phyloP scores from a whole-genome alignment of 2,797 vertebrate genomes.

The Artibeus jamaicensis region DNA sequence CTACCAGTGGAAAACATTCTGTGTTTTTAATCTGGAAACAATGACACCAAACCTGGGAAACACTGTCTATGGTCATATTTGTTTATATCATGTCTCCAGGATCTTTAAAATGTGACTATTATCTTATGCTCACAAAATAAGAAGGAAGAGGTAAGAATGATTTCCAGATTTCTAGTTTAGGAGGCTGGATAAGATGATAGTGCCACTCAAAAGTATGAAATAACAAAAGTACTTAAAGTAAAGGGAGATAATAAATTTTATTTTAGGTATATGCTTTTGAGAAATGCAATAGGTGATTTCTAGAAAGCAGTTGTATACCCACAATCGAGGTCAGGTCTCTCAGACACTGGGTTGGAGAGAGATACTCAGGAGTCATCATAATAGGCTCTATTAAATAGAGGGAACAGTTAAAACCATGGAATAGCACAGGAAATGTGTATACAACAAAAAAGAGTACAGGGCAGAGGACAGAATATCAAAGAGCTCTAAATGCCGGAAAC shows the following conservation, averaged over 20 bases:
- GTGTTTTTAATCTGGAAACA: background rate
- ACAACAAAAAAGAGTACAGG: background rate
- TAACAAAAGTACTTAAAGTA: background rate
- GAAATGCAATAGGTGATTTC: background rate
- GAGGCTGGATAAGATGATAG: background rate
- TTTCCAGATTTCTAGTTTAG: slow-evolving; percentile 53
- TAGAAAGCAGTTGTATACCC: background rate
- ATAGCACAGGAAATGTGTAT: background rate
- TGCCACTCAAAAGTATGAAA: background rate
- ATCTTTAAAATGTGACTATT: slow-evolving; percentile 21
- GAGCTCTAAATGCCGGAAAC: background rate
- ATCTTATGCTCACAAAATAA: slow-evolving; percentile 16
- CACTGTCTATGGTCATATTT: background rate
- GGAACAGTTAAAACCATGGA: background rate
- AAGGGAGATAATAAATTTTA: background rate
- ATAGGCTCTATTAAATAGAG: background rate
- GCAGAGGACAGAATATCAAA: background rate
- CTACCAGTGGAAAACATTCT: background rate
- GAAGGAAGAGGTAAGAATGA: slow-evolving; percentile 30
- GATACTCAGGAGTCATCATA: background rate
- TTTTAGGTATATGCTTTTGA: background rate
- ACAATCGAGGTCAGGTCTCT: accelerated
- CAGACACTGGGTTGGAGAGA: background rate
- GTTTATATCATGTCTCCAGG: slow-evolving; percentile 7
- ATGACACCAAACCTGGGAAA: background rate